Evolutionary conservation across 2,797 vertebrate species (phyloP).

Genomic region (Poecilia velifera): DNA sequence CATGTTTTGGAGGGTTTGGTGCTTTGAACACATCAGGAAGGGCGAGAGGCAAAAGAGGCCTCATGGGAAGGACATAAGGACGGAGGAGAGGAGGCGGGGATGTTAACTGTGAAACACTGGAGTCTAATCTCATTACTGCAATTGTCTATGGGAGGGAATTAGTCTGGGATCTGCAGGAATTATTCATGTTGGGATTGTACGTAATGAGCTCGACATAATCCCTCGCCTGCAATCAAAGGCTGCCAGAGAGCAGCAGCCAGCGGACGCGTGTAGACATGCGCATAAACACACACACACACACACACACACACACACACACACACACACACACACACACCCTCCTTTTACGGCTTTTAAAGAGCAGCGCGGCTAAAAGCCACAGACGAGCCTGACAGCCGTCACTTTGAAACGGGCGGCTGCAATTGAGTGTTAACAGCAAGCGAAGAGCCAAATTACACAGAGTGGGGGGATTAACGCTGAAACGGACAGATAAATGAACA

Average conservation of each 20-base stretch:
- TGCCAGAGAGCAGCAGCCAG: constrained; percentile 50
- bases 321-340: neutral
- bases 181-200: constrained; percentile 77
- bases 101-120: constrained; percentile 59
- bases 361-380: constrained; percentile 56
- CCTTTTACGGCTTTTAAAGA: constrained; percentile 47
- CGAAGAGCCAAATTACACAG: constrained; percentile 74
- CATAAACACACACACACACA: constrained; percentile 14
- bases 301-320: constrained; percentile 9
- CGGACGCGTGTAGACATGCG: constrained; percentile 28
- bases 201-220: constrained; percentile 82
- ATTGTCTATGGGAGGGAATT: constrained; percentile 83
- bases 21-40: constrained; percentile 23
- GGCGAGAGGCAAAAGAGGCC: constrained; percentile 5
- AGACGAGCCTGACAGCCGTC: constrained; percentile 64
- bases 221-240: constrained; percentile 72
- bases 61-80: constrained; percentile 33
- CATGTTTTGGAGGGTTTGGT: neutral
- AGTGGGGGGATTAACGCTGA: constrained; percentile 71
- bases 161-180: constrained; percentile 81
- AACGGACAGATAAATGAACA: constrained; percentile 73
- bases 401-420: constrained; percentile 72
- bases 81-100: constrained; percentile 30
- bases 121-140: constrained; percentile 81
- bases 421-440: constrained; percentile 72